phyloP scores from a whole-genome alignment of 1,140 invertebrate genomes.

The Drosophila kepulauana region DNA sequence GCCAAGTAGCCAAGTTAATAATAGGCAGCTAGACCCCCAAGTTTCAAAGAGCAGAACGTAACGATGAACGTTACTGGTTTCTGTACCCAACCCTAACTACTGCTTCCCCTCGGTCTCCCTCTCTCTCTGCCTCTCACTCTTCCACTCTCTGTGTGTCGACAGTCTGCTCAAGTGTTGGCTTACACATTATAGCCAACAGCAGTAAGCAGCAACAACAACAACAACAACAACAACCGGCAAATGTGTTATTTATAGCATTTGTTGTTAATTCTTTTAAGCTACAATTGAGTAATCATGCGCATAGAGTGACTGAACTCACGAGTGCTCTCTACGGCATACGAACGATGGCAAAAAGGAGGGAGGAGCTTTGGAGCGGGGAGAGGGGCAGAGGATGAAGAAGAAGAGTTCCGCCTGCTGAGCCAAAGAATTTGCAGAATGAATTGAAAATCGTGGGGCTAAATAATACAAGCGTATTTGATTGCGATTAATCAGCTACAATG shows the following conservation, averaged over 20 bases:
- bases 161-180: slow-evolving; percentile 43
- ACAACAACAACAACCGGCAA: slow-evolving; percentile 51
- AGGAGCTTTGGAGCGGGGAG: neutral
- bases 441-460: neutral
- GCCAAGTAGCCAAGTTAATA: slow-evolving; percentile 76
- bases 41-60: slow-evolving; percentile 40
- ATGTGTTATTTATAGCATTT: slow-evolving; percentile 66
- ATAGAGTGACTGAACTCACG: slow-evolving; percentile 70
- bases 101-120: neutral
- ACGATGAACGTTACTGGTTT: slow-evolving; percentile 48
- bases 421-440: neutral
- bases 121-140: neutral
- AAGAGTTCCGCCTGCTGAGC: slow-evolving; percentile 14
- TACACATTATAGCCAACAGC: slow-evolving; percentile 56
- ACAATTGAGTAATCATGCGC: slow-evolving; percentile 75
- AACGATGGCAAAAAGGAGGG: neutral
- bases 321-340: neutral
- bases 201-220: neutral
- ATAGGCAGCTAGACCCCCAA: slow-evolving; percentile 52
- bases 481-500: neutral
- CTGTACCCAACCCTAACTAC: slow-evolving; percentile 10
- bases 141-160: neutral
- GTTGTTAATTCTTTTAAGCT: slow-evolving; percentile 65
- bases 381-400: too few species aligned
- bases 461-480: slow-evolving; percentile 1